Base-by-base conservation (phyloP, 2,888 invertebrate genomes). In the Buathra laborator region DNA sequence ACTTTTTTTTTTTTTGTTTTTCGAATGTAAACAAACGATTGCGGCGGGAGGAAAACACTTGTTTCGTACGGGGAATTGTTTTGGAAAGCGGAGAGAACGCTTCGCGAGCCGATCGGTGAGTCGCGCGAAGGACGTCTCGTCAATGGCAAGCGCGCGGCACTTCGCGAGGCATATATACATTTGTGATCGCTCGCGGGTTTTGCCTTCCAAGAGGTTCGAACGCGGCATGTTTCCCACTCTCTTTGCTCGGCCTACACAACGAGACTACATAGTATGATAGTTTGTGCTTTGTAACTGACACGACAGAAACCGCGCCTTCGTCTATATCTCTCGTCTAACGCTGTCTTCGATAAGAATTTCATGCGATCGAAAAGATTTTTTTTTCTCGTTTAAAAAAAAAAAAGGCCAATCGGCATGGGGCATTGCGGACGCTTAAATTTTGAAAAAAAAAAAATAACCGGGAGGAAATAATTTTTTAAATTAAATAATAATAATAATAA, bases 51-150 rank as follows among this genome's bases (percentile, higher is more conserved):
- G 44, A 29, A 74, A n/a, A 74, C 37, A 43, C 75, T 59, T 62
- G 75, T 66, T 53, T 14, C n/a, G 51, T 24, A 64, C 56, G 29
- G 14, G 14, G 37, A 29, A 48, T 51, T 16, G 14, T 0, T 62
- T 32, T 29, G 37, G 37, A 2, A 10, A 48, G 46, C n/a, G 32
- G 37, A 64, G 75, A 75, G 51, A 14, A 10, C 24, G 12, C 9
- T 7, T 37, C 1, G 9, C 66, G 24, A 51, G 46, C 75, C 79
- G 62, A 56, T 62, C 59, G 46, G 78, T 79, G 70, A 46, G 32
- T 82, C 71, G 77, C 76, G 76, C 82, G 80, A 76, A 76, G 71
- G 85, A 83, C 80, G 70, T 80, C 37, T 64, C 82, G 85, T 72
- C 76, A 85, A 80, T 85, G 85, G 62, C 72, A 59, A 66, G 16